Base-by-base conservation (phyloP, 35 echinoderm and acorn worm species). In the Ophioderma brevispina region DNA sequence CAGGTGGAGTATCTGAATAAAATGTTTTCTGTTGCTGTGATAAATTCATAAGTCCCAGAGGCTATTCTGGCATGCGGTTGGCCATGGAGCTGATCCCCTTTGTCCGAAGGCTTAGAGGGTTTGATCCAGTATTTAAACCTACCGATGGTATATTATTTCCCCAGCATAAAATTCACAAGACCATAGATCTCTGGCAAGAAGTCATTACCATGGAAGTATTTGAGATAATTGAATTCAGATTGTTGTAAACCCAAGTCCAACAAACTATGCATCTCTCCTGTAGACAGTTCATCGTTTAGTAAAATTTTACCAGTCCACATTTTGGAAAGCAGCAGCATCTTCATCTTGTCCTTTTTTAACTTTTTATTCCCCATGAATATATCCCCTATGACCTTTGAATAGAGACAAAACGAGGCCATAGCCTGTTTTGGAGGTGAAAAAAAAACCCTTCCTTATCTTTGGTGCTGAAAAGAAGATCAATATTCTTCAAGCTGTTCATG, bases 91-190 rank as follows among this genome's bases (percentile, higher is more conserved):
- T 0, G 87, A 89, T 0, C 52, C 64, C 37, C 84, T 30, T 33
- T 89, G 76, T 32, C 33, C 40, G 38, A 35, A 93, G n/a, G 59
- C 92, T 90, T 13, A 86, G 52, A 63, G 33, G 10, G 28, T 37
- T 0, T 76, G 82, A 76, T 90, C 82, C 0, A 90, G 80, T 18
- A 94, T 56, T n/a, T n/a, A n/a, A n/a, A n/a, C 18, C 30, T 32
- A 0, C 92, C 87, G 17, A 80, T 19, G 92, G 92, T 21, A 94
- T 64, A 38, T 94, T 86, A n/a, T n/a, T 31, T 94, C 92, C 80
- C 85, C 75, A 18, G 83, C 80, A 33, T 94, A 94, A 86, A 94
- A 94, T 31, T 87, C 92, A 70, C 92, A 94, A n/a, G 76, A 39
- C 92, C 92, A 31, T 90, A 86, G 33, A 94, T 81, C 23, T 82